Evolutionary conservation across 2,797 vertebrate genomes (phyloP), one percentile per base, ranked within the genome.

Genomic region (Silurus aristotelis): DNA sequence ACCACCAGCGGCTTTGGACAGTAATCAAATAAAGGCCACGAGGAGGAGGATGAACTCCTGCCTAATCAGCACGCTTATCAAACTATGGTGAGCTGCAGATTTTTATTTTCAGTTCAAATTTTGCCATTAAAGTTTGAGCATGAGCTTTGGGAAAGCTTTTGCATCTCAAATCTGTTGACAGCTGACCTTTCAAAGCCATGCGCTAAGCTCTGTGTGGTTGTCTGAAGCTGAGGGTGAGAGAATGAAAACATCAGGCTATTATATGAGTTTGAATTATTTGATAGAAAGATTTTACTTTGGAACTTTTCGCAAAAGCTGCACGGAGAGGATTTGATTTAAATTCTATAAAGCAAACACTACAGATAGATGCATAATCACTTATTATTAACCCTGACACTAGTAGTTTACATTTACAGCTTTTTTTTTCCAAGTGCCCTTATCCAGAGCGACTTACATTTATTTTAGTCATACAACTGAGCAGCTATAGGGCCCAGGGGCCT

Each of bases 171-270:
- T 9, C 43, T 8, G 63, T 67, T 38, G 83, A 84, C 75, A 77
- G 64, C 75, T 78, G 83, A 84, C 75, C 75, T 84, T 84, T 79
- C 20, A 46, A 68, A 67, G 46, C 20, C 38, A 27, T n/a, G 63
- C 48, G 43, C 70, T 68, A 78, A 67, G 27, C 73, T n/a, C 17
- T 12, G 6, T 19, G 46, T 58, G 60, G 60, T 31, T 61, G 52
- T 79, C n/a, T 12, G 9, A 71, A n/a, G 64, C 75, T 43, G 22
- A 12, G 5, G 15, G 12, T 67, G 48, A 43, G 52, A 46, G 67
- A 70, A 84, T 78, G 73, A 78, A 78, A 64, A 25, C 19, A 19
- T 70, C 48, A 60, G 38, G 22, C 7, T 70, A 9, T 66, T 84
- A 43, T 56, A 77, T 38, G 64, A 77, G 63, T 75, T 43, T 25